Evolutionary conservation across 2,797 vertebrate species (phyloP).

Genomic region (Chelidonichthys spinosus): DNA sequence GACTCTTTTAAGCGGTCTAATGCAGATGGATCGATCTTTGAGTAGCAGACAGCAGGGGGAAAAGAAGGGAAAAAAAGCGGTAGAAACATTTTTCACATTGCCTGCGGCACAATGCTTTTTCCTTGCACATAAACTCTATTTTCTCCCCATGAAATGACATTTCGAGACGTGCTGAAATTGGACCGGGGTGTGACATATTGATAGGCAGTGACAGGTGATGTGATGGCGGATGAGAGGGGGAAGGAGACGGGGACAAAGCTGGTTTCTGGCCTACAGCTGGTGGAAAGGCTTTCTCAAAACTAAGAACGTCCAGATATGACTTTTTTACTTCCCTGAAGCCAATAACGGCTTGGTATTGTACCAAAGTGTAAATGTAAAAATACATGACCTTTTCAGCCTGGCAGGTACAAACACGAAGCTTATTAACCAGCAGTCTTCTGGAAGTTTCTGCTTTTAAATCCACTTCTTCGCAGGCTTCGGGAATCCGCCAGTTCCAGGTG

Average conservation of each 20-base stretch:
- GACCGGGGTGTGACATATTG: conserved; percentile 33
- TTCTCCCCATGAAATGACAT: conserved; percentile 50
- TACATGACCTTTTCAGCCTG: conserved; percentile 26
- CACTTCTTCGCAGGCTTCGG: conserved; percentile 3
- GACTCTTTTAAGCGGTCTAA: conserved; percentile 25
- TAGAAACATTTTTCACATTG: conserved; percentile 5
- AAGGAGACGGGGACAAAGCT: not conserved
- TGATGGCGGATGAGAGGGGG: conserved; percentile 8
- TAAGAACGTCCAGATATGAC: no score
- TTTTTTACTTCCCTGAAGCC: not conserved
- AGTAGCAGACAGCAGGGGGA: conserved; percentile 9
- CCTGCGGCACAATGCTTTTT: conserved; percentile 5
- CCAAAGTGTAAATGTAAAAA: not conserved
- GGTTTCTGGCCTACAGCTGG: no score
- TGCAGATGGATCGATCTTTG: conserved; percentile 38
- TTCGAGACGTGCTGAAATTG: conserved; percentile 41
- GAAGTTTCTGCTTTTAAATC: conserved; percentile 19
- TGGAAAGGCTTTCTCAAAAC: no score
- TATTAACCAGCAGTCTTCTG: conserved; percentile 27
- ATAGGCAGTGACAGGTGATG: conserved; percentile 14
- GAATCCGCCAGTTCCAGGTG: not conserved
- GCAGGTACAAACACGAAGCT: conserved; percentile 24
- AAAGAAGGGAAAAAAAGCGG: not conserved
- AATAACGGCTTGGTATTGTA: not conserved
- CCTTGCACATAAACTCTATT: conserved; percentile 39